These are phyloP conservation scores for Tetranychus truncatus DNA, from an alignment of 2,888 invertebrate species.

Conservation along the genomic window DNA sequence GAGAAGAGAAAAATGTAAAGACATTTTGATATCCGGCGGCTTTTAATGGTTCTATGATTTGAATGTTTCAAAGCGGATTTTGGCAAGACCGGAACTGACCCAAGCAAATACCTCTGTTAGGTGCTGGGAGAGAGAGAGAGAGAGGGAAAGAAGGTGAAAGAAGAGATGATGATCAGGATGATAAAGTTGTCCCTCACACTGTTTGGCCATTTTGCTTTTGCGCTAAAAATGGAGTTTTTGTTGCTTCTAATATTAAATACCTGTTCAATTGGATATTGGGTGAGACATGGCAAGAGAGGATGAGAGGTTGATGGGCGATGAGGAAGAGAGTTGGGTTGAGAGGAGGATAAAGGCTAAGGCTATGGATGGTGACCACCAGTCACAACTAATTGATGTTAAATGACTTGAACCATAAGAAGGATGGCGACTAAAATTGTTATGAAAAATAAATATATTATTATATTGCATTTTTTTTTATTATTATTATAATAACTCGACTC, in stretches of 20 bases:
- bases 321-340: background rate
- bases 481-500: too few species aligned
- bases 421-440: background rate
- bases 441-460: background rate
- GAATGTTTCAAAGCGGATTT: background rate
- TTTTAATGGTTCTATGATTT: background rate
- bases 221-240: too few species aligned
- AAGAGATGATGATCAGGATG: background rate
- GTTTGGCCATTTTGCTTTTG: too few species aligned
- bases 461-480: background rate
- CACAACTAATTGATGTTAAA: slow-evolving; percentile 1
- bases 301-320: background rate
- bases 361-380: slow-evolving; percentile 1
- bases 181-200: background rate
- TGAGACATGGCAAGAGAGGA: background rate
- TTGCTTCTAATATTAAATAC: background rate
- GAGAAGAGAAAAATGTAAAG: background rate
- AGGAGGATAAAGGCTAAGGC: background rate
- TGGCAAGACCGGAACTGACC: background rate
- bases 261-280: background rate
- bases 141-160: background rate
- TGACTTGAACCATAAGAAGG: background rate
- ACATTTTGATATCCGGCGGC: background rate
- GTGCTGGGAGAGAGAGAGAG: background rate
- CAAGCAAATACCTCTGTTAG: background rate